phyloP scores from a whole-genome alignment of 2,888 invertebrate species.

The Synergus japonicus region DNA sequence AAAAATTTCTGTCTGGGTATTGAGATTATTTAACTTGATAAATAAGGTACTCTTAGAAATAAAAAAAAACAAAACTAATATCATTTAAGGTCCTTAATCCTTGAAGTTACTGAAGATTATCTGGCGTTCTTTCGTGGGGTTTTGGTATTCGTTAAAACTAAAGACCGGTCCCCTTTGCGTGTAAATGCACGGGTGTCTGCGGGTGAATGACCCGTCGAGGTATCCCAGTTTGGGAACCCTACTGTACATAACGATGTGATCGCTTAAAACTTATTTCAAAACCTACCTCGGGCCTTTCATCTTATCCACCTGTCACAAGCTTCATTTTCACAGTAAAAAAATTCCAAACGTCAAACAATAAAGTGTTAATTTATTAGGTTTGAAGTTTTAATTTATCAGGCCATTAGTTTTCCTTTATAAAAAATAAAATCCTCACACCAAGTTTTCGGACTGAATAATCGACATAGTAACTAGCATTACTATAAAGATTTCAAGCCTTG shows the following conservation, averaged over 20 bases:
- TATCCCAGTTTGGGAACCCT: constrained; percentile 35
- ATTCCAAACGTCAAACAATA: background rate
- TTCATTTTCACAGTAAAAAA: constrained; percentile 7
- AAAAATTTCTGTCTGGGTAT: too few species aligned
- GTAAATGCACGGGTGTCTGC: constrained; percentile 52
- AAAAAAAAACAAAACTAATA: background rate
- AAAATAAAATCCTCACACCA: background rate
- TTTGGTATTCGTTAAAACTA: constrained; percentile 50
- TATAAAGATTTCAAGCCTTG: too few species aligned
- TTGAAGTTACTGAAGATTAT: constrained; percentile 17
- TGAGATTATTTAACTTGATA: too few species aligned
- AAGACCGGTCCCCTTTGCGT: constrained; percentile 52
- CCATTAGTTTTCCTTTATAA: background rate
- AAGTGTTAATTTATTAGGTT: background rate
- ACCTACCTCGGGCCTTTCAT: constrained; percentile 43
- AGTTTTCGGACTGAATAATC: background rate
- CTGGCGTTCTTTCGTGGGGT: constrained; percentile 43
- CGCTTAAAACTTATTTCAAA: constrained; percentile 37
- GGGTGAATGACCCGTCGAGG: constrained; percentile 53
- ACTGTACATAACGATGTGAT: constrained; percentile 39
- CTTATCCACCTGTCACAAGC: constrained; percentile 16
- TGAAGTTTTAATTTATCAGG: background rate
- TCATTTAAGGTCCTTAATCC: constrained; percentile 9
- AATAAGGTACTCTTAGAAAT: too few species aligned
- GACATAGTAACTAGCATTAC: too few species aligned